phyloP scores from a whole-genome alignment of 2,797 vertebrate genomes.

The Pangasius krempfi region DNA sequence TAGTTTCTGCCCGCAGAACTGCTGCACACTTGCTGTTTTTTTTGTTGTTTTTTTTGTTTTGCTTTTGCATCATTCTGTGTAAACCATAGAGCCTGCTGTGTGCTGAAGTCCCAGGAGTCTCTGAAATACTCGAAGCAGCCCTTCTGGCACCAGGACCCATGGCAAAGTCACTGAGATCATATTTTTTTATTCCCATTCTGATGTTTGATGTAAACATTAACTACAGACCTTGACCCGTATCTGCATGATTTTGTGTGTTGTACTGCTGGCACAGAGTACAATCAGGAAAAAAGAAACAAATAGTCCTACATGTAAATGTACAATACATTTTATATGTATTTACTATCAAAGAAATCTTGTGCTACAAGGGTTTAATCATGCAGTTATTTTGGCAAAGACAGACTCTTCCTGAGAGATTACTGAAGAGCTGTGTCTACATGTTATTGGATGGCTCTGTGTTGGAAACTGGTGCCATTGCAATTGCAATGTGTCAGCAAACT shows the following conservation, averaged over 20 bases:
- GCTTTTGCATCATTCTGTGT: too few species aligned
- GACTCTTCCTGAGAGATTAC: not conserved
- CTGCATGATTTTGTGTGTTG: not conserved
- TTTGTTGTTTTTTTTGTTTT: too few species aligned
- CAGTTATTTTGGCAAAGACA: not conserved
- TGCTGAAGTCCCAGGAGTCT: not conserved
- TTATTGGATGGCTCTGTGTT: not conserved
- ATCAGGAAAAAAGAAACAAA: too few species aligned
- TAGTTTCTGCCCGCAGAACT: too few species aligned
- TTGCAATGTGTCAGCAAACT: not conserved
- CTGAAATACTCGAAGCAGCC: too few species aligned
- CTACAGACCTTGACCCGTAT: too few species aligned
- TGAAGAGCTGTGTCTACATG: not conserved
- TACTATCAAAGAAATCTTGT: not conserved
- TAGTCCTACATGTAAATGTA: too few species aligned
- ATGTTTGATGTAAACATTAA: not conserved
- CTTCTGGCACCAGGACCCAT: not conserved
- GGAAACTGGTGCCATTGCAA: not conserved
- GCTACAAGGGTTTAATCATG: too few species aligned
- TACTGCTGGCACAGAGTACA: too few species aligned
- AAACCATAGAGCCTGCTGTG: not conserved
- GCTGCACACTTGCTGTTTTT: too few species aligned
- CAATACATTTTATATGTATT: not conserved
- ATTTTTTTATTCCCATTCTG: not conserved
- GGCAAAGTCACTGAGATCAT: not conserved